Evolutionary conservation across 2,113 vertebrate species (phyloP), one percentile per base, ranked within the genome.

Genomic region (Phalacrocorax carbo): DNA sequence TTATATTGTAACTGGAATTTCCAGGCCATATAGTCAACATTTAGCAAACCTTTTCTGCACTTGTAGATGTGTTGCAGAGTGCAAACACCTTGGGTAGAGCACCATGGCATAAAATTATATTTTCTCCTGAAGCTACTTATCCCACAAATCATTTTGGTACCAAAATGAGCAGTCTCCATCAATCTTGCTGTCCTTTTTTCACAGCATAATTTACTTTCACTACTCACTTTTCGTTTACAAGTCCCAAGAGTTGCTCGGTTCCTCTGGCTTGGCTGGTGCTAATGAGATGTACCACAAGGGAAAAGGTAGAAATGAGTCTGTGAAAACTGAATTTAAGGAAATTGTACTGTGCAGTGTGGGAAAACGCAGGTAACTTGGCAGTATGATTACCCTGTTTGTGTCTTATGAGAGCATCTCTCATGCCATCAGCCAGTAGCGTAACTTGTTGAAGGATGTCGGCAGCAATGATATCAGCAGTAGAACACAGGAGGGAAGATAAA

Each of bases 41-140:
- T 84, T 79, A 86, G 48, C n/a, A 94, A 92, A 82, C 15, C 15
- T 94, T 93, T 86, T 86, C 81, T 62, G 82, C 86, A 57, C 36
- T 89, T 79, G 12, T 42, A 70, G 66, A 40, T 13, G 10, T 44
- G 38, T 93, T 96, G 93, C 64, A 34, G 19, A 46, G 38, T 86
- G 49, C 65, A 79, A 69, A 52, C 34, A 78, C 22, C 30, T 84
- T 78, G 10, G 23, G 18, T 84, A 92, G 52, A 57, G 8, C 69
- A 85, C 30, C 3, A 9, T 57, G 44, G 48, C 51, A 76, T 86
- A 84, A 90, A 90, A 84, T 78, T n/a, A 13, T 92, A 38, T 87
- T 91, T 95, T 86, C 34, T 83, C 82, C 69, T 65, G 72, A 78
- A 92, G 30, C 22, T 89, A 13, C 38, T 88, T 61, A 46, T 94